Base-by-base conservation (phyloP, 2,888 invertebrate species). In the Lasioglossum vierecki region DNA sequence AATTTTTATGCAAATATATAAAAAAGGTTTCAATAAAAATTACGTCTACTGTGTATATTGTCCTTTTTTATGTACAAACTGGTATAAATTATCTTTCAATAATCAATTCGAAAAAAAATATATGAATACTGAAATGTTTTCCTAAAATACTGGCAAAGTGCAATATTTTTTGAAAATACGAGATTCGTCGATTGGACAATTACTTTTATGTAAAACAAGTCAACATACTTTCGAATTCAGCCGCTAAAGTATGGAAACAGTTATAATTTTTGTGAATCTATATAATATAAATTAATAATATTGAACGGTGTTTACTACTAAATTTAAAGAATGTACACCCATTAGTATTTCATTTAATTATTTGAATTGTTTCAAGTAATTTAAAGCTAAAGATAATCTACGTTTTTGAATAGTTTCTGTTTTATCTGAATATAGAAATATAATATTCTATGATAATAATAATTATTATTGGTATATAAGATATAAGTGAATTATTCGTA, bases 211-310 rank as follows among this genome's bases (percentile, higher is more conserved):
- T 30, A 30, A 30, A 30, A 30, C 30, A 30, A 30, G 30, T 30
- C 30, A 1, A 22, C 30, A 46, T 74, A 53, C 49, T 83, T 82
- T 66, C 35, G 1, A 84, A 84, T 84, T 73, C 30, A 5, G 75
- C 41, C 82, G 78, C 73, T 83, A 74, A 30, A 63, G 30, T 18
- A 63, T 30, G 2, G 15, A 18, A n/a, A 63, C 5, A 63, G 13
- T 63, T 15, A 1, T 60, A 60, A 26, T 60, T 26, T 60, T 60
- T 60, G 26, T 13, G 60, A 26, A 60, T 60, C n/a, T 60, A 60
- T 57, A 5, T 26, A 60, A 60, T 26, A 60, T 60, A 26, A 26
- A 60, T 60, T 13, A 26, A 60, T 60, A 60, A 13, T 26, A 13
- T 11, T 26, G 5, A 60, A 26, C 13, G 13, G 26, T 26, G 26